Evolutionary conservation across 2,113 vertebrate genomes (phyloP).

Genomic region (Urocitellus parryii): DNA sequence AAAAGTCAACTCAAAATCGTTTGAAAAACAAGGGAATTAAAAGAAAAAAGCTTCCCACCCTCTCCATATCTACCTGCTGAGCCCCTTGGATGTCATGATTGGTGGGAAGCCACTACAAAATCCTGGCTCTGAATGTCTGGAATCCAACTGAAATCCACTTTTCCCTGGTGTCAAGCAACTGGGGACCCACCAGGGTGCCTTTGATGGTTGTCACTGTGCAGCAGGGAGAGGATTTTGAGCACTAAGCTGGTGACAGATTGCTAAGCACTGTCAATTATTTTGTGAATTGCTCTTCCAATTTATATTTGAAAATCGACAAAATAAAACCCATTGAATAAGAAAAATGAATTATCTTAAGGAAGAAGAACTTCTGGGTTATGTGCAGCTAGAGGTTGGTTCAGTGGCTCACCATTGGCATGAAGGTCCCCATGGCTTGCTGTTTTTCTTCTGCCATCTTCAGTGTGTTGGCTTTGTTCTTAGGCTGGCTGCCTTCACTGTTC

Average conservation of each 20-base stretch:
- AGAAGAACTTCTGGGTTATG: not conserved
- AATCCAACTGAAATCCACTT: constrained; percentile 47
- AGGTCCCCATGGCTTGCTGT: not conserved
- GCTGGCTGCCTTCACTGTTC: not conserved
- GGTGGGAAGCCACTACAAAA: constrained; percentile 45
- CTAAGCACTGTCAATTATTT: constrained; percentile 64
- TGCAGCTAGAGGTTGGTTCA: not conserved
- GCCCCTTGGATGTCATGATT: constrained; percentile 38
- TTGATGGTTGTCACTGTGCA: constrained; percentile 69
- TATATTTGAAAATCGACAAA: constrained; percentile 57
- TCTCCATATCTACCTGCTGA: constrained; percentile 27
- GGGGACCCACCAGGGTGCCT: constrained; percentile 58
- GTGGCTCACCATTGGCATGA: not conserved
- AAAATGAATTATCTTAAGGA: constrained; percentile 42
- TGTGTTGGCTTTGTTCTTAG: not conserved
- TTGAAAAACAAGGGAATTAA: constrained; percentile 58
- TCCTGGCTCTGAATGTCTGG: constrained; percentile 33
- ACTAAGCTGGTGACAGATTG: constrained; percentile 59
- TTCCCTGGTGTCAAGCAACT: constrained; percentile 55
- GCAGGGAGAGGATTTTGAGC: constrained; percentile 54
- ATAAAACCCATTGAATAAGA: constrained; percentile 34
- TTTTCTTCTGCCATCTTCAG: not conserved
- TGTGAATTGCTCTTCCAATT: constrained; percentile 59
- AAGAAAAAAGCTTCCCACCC: not conserved
- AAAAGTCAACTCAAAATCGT: constrained; percentile 67